These are phyloP conservation scores for Corella eumyota DNA, from an alignment of 23 tunicate species.

Conservation along the genomic window DNA sequence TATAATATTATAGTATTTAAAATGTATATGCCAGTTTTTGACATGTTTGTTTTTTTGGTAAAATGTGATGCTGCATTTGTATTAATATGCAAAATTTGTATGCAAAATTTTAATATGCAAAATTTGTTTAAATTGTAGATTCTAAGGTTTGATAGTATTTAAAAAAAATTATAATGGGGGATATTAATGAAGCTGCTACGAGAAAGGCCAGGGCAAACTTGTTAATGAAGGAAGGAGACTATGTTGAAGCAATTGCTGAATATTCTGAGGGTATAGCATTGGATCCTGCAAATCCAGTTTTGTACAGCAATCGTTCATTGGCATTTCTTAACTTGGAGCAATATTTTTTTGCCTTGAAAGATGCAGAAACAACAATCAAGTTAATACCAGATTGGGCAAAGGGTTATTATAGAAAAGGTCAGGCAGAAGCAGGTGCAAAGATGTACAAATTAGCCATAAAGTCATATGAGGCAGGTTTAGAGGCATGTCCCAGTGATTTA, in stretches of 20 bases:
- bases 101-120: too few species aligned
- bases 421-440: constrained; percentile 54
- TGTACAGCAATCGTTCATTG: constrained; percentile 64
- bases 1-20: too few species aligned
- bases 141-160: too few species aligned
- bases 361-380: constrained; percentile 61
- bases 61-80: too few species aligned
- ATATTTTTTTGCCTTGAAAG: constrained; percentile 63
- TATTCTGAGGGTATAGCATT: constrained; percentile 45
- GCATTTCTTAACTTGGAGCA: constrained; percentile 66
- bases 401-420: constrained; percentile 81
- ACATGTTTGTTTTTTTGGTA: too few species aligned
- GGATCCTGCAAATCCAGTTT: constrained; percentile 49
- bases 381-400: constrained; percentile 61
- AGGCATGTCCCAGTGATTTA: constrained; percentile 35
- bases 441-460: constrained; percentile 16
- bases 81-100: too few species aligned
- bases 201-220: constrained; percentile 25
- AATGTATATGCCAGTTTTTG: too few species aligned
- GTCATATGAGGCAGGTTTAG: constrained; percentile 35
- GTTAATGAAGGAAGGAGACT: constrained; percentile 29
- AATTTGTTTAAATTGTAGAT: too few species aligned
- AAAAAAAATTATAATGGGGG: too few species aligned
- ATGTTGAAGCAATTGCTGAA: constrained; percentile 48
- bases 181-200: constrained; percentile 1